Conservation (phyloP, 2,113 vertebrate genomes). For the Alouatta palliata region DNA sequence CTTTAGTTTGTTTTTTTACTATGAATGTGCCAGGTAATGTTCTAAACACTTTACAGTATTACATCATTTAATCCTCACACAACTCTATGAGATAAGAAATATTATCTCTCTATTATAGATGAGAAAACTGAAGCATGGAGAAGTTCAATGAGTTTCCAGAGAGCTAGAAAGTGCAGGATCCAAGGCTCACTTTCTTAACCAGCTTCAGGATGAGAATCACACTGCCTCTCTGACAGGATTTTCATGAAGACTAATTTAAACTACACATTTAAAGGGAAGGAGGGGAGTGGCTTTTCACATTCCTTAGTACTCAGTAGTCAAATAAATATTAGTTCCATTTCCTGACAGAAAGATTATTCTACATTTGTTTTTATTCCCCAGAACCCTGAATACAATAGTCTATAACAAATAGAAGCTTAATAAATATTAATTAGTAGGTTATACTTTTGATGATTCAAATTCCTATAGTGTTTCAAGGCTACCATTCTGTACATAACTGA, state of each 20-base stretch:
- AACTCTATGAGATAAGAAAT: background rate
- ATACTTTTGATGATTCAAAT: constrained; percentile 33
- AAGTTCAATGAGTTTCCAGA: constrained; percentile 25
- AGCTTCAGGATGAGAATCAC: background rate
- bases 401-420: background rate
- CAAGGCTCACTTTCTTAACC: constrained; percentile 17
- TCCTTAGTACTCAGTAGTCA: background rate
- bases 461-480: background rate
- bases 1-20: background rate
- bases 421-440: background rate
- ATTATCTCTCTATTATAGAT: constrained; percentile 20
- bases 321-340: constrained; percentile 11
- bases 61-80: constrained; percentile 45
- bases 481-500: background rate
- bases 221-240: background rate
- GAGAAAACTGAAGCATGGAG: background rate
- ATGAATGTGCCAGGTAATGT: background rate
- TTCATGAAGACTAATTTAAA: background rate
- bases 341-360: background rate
- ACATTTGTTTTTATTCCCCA: constrained; percentile 24
- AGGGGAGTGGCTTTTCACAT: background rate
- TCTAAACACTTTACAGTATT: constrained; percentile 8
- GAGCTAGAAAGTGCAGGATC: background rate
- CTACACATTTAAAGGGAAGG: constrained; percentile 13
- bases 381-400: background rate